Conservation (phyloP, 2,888 invertebrate species). For the Pediacus dermestoides region DNA sequence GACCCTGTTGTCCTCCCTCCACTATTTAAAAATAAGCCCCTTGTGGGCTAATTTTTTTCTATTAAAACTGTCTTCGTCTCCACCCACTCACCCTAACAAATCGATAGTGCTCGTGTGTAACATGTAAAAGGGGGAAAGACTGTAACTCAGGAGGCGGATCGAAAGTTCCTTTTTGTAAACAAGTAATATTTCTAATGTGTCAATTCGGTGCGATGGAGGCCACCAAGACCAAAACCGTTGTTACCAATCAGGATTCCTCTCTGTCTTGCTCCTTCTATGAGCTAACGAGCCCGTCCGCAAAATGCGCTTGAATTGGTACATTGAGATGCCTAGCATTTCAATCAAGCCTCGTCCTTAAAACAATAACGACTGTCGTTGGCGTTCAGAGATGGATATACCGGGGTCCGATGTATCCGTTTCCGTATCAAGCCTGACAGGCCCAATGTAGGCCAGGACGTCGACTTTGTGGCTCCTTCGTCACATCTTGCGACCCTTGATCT, state of each 20-base stretch:
- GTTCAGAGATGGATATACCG: background rate
- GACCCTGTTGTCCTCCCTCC: no score
- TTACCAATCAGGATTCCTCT: background rate
- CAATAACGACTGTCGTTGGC: conserved; percentile 2
- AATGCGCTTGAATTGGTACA: no score
- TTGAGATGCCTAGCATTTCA: no score
- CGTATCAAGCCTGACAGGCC: background rate
- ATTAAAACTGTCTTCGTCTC: background rate
- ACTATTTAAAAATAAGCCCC: conserved; percentile 1
- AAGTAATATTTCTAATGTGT: conserved; percentile 4
- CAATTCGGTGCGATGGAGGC: conserved; percentile 6
- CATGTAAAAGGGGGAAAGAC: background rate
- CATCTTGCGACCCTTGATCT: conserved; percentile 3
- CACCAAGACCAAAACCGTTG: background rate
- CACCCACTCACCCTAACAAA: background rate
- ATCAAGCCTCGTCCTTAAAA: background rate
- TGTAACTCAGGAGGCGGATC: background rate
- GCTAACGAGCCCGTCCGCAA: no score
- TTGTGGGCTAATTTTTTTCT: background rate
- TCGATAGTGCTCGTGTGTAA: no score
- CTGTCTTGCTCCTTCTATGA: no score
- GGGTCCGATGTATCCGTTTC: background rate
- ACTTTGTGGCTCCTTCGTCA: conserved; percentile 6
- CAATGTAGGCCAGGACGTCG: background rate
- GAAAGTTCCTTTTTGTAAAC: conserved; percentile 2